These are phyloP conservation scores for Meteorus sp. DNA, from an alignment of 1,140 invertebrate species.

Conservation along the genomic window DNA sequence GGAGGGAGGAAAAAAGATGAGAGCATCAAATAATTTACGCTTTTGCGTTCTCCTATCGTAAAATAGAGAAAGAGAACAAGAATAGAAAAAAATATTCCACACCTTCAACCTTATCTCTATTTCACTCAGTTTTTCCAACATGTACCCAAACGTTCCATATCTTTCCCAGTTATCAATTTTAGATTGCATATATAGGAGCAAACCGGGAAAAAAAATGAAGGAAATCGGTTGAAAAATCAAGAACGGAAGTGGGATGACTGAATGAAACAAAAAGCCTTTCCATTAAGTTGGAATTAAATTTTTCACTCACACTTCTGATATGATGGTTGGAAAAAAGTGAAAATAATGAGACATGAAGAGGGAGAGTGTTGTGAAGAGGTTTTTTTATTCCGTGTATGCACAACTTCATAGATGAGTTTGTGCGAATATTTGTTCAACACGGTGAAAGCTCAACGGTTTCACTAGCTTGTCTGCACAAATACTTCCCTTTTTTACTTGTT, in stretches of 20 bases:
- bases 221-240: background rate
- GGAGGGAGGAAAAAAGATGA: too few species aligned
- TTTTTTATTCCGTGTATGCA: conserved; percentile 5
- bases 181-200: background rate
- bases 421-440: conserved; percentile 10
- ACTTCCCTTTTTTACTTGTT: too few species aligned
- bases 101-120: background rate
- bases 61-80: too few species aligned
- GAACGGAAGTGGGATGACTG: background rate
- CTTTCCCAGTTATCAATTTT: background rate
- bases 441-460: background rate
- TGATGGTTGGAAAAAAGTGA: too few species aligned
- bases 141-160: background rate
- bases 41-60: conserved; percentile 11
- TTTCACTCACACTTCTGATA: too few species aligned
- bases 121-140: background rate
- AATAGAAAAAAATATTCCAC: conserved; percentile 1
- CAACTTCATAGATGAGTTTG: conserved; percentile 8
- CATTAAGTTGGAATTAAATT: conserved; percentile 9
- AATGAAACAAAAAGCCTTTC: background rate
- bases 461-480: too few species aligned
- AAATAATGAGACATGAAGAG: too few species aligned
- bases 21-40: conserved; percentile 28
- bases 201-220: background rate
- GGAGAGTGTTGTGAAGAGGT: too few species aligned